Base-by-base conservation (phyloP, 2,113 vertebrate species). In the Gasterosteus aculeatus region DNA sequence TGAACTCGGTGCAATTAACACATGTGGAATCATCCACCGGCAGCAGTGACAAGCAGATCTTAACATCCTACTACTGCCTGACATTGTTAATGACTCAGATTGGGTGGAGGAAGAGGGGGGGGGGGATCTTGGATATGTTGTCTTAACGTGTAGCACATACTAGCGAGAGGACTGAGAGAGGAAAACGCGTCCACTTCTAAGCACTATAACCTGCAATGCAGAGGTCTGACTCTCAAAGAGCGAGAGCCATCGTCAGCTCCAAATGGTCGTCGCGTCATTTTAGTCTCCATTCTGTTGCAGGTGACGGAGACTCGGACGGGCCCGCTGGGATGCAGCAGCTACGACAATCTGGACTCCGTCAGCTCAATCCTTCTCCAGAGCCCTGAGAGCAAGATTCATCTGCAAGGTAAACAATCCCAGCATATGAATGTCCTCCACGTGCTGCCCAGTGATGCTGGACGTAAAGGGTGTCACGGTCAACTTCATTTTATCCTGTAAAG, bases 321-420 rank as follows among this genome's bases (percentile, higher is more conserved):
- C 62, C 98, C 98, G 0, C 89, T 99, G 91, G 98, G 98, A 86
- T 99, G 98, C 93, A 99, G 97, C 93, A 99, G 97, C 94, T 99
- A 99, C 18, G 98, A 99, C 94, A 99, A 99, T 95, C 96, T 99
- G 94, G 98, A 99, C 95, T 99, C 98, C 41, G 98, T 99, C 88
- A 99, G 98, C 95, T 99, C 98, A 1, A 96, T 99, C 91, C 96
- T 99, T 82, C 96, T 99, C 87, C 98, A 99, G 93, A 99, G 98
- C 94, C 97, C 97, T 7, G 98, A 99, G 94, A 99, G 97, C 95
- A 99, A 99, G 92, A 94, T 99, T 89, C 98, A 99, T 86, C 95
- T 99, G 89, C 98, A 98, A 97, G 98, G 98, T 99, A 93, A 93
- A 89, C 85, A 89, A 62, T 71, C 18, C n/a, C 71, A 26, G 14